phyloP scores from a whole-genome alignment of 2,888 invertebrate species.

The Zeuzera pyrina region DNA sequence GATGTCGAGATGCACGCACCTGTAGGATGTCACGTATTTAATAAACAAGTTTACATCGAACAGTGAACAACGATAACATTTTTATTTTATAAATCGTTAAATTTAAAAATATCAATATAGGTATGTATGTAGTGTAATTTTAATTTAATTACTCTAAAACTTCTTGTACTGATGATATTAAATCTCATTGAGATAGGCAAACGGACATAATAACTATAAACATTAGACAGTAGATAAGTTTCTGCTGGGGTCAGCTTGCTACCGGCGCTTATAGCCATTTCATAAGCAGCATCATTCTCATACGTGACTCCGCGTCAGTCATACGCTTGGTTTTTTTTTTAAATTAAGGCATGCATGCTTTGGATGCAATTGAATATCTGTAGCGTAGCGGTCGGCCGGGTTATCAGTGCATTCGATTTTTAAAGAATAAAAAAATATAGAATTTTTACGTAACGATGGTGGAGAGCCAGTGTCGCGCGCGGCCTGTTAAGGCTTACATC shows the following conservation, averaged over 20 bases:
- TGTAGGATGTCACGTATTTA: no score
- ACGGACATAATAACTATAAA: slow-evolving; percentile 1
- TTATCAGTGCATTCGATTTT: slow-evolving; percentile 49
- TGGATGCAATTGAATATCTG: slow-evolving; percentile 36
- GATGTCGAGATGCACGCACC: no score
- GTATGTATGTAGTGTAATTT: background rate
- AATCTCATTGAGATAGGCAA: background rate
- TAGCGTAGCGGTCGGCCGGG: slow-evolving; percentile 33
- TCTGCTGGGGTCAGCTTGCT: slow-evolving; percentile 17
- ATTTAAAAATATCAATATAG: background rate
- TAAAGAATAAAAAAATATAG: slow-evolving; percentile 23
- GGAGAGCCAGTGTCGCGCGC: slow-evolving; percentile 51
- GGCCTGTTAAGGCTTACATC: slow-evolving; percentile 56
- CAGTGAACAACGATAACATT: background rate
- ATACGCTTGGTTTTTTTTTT: slow-evolving; percentile 19
- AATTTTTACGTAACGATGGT: slow-evolving; percentile 38
- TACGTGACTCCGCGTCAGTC: slow-evolving; percentile 18
- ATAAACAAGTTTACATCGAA: no score
- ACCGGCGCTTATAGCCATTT: slow-evolving; percentile 12
- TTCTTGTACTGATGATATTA: background rate
- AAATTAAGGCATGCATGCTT: slow-evolving; percentile 26
- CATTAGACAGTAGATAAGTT: slow-evolving; percentile 1
- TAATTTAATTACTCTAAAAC: no score
- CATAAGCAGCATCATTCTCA: slow-evolving; percentile 25
- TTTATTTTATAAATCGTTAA: background rate